A percentile compares a stretch with the other conserved stretches of the same genome.
These are phyloP conservation scores for Zeus faber DNA, from an alignment of 2,113 vertebrate genomes.

Conservation along the genomic window DNA sequence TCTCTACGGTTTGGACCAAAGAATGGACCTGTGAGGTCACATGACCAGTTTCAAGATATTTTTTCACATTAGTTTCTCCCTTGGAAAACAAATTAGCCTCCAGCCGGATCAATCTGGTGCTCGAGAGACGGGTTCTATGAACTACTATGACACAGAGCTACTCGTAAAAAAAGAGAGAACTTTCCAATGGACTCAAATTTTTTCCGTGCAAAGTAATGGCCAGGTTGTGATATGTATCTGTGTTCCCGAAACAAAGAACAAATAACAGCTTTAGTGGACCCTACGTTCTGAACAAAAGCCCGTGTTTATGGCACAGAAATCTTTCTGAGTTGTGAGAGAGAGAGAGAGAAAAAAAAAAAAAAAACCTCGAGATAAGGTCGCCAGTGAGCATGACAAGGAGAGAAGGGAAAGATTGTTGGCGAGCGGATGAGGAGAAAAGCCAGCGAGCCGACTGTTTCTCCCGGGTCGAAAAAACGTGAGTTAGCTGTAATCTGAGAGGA, in stretches of 20 bases:
- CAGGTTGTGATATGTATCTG: slow-evolving; percentile 29
- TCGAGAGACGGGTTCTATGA: no score
- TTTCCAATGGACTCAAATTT: slow-evolving; percentile 55
- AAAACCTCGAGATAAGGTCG: slow-evolving; percentile 2
- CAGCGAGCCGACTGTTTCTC: slow-evolving; percentile 20
- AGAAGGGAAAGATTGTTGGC: slow-evolving; percentile 25
- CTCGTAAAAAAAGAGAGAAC: slow-evolving; percentile 33
- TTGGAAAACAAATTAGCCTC: no score
- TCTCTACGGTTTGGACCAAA: no score
- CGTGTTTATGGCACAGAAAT: no score
- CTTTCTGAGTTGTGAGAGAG: no score
- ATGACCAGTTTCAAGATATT: no score
- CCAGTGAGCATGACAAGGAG: slow-evolving; percentile 11
- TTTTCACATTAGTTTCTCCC: no score
- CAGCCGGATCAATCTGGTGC: no score
- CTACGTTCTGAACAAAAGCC: no score
- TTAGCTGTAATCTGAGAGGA: slow-evolving; percentile 67
- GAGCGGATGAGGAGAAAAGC: slow-evolving; percentile 2
- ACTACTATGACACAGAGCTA: slow-evolving; percentile 10
- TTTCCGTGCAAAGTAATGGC: slow-evolving; percentile 60
- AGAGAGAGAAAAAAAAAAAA: neutral
- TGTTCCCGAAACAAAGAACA: slow-evolving; percentile 22
- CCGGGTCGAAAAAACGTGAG: slow-evolving; percentile 57
- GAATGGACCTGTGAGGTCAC: no score
- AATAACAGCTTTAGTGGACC: neutral